Evolutionary conservation across 2,888 invertebrate species (phyloP).

Genomic region (Phania funesta): DNA sequence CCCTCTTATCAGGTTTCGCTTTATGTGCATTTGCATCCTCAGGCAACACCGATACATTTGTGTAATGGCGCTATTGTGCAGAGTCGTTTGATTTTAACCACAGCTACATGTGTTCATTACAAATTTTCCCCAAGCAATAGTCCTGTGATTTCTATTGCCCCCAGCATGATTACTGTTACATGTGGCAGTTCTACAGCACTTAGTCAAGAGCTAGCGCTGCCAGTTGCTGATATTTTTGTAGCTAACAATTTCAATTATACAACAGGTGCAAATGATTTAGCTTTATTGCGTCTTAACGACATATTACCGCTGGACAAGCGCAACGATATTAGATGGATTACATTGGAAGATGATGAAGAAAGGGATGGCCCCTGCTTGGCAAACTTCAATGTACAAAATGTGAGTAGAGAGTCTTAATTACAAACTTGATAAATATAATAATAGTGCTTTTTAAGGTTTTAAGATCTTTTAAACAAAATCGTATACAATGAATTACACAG

Average conservation of each 20-base stretch:
- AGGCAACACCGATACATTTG: conserved; percentile 64
- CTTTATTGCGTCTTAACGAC: conserved; percentile 69
- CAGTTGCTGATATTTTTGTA: conserved; percentile 66
- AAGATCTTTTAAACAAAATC: neutral
- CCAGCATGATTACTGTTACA: conserved; percentile 64
- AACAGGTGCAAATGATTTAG: conserved; percentile 72
- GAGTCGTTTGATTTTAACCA: conserved; percentile 71
- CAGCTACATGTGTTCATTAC: conserved; percentile 70
- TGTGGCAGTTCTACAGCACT: conserved; percentile 67
- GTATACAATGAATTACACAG: too few species aligned
- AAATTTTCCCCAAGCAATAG: conserved; percentile 46
- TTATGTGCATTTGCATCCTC: conserved; percentile 63
- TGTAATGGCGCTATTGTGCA: conserved; percentile 72
- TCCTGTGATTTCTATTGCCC: conserved; percentile 40
- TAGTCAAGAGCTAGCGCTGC: conserved; percentile 57
- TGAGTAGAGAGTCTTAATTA: conserved; percentile 53
- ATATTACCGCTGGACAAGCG: conserved; percentile 69
- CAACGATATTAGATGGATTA: conserved; percentile 72
- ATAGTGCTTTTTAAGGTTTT: neutral
- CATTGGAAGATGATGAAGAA: conserved; percentile 69
- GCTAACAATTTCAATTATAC: conserved; percentile 64
- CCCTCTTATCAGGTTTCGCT: conserved; percentile 71
- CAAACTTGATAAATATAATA: neutral
- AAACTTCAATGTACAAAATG: conserved; percentile 69
- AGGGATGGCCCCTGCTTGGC: conserved; percentile 68